A percentile compares a stretch with the other conserved stretches of the same genome.
Conservation (phyloP, 2,888 invertebrate genomes). For the Mesochorus sp. region DNA sequence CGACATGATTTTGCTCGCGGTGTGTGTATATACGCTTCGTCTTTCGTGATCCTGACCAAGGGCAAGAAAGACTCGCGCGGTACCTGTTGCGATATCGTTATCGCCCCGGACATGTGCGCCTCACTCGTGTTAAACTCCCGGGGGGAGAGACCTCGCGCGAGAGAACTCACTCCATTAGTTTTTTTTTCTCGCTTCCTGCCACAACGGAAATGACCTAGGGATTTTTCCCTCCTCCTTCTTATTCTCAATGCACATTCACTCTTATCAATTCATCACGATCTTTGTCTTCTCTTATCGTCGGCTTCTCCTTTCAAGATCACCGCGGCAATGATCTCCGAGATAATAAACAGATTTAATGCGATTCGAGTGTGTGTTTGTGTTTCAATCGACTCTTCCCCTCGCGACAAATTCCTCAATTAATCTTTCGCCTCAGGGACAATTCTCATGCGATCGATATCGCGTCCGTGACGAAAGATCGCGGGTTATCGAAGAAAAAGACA, state of each 20-base stretch:
- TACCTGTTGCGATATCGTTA: constrained; percentile 16
- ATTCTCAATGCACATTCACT: not conserved
- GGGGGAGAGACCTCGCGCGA: constrained; percentile 3
- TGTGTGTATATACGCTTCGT: too few relatives aligned
- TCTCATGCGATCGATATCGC: not conserved
- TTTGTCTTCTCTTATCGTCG: not conserved
- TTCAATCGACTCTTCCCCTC: too few relatives aligned
- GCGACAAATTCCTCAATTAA: constrained; percentile 19
- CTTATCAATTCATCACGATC: constrained; percentile 35
- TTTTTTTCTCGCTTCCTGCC: not conserved
- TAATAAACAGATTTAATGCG: not conserved
- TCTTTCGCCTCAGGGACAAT: constrained; percentile 18
- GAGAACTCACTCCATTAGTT: constrained; percentile 5
- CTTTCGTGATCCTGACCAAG: constrained; percentile 44
- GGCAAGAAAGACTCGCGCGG: constrained; percentile 14
- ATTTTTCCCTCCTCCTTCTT: not conserved
- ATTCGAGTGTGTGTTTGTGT: too few relatives aligned
- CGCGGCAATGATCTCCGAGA: constrained; percentile 24
- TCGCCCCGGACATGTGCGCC: not conserved
- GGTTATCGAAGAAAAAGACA: not conserved
- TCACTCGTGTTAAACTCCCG: not conserved
- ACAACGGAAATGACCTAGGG: constrained; percentile 4
- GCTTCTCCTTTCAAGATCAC: not conserved
- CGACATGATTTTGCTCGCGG: constrained; percentile 1
- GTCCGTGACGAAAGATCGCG: not conserved